A percentile compares a stretch with the other conserved stretches of the same genome.
phyloP scores from a whole-genome alignment of 1,140 invertebrate genomes.

The Pteromalus puparum region DNA sequence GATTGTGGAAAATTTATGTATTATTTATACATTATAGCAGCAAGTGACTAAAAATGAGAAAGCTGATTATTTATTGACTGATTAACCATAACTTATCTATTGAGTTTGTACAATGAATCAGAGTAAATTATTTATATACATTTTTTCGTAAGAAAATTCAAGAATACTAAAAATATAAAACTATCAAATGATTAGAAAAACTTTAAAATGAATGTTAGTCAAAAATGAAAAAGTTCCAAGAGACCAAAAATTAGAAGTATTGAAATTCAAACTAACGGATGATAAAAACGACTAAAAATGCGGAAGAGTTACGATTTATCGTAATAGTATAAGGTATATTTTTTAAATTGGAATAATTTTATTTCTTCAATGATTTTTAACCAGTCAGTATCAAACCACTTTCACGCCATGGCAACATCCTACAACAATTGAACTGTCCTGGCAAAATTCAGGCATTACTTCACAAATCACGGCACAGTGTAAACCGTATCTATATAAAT shows the following conservation, averaged over 20 bases:
- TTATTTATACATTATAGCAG: slow-evolving; percentile 1
- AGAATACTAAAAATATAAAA: not conserved
- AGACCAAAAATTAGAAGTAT: too few species aligned
- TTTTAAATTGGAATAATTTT: not conserved
- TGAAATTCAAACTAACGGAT: too few species aligned
- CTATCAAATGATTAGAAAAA: too few species aligned
- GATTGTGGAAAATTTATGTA: not conserved
- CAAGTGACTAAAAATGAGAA: not conserved
- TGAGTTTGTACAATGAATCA: not conserved
- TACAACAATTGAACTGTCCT: not conserved
- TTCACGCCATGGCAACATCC: not conserved
- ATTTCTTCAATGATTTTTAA: not conserved
- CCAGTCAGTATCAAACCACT: slow-evolving; percentile 32
- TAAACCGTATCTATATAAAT: slow-evolving; percentile 7
- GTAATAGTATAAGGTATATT: not conserved
- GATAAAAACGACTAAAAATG: not conserved
- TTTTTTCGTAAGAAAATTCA: not conserved
- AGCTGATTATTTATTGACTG: slow-evolving; percentile 24
- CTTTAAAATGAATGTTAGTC: too few species aligned
- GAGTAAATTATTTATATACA: not conserved
- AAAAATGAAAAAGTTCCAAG: too few species aligned
- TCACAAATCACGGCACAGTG: not conserved
- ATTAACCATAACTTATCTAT: not conserved
- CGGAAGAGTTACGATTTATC: not conserved
- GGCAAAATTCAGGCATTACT: not conserved